Conservation (phyloP, 2,113 vertebrate genomes). For the Dendropsophus ebraccatus region DNA sequence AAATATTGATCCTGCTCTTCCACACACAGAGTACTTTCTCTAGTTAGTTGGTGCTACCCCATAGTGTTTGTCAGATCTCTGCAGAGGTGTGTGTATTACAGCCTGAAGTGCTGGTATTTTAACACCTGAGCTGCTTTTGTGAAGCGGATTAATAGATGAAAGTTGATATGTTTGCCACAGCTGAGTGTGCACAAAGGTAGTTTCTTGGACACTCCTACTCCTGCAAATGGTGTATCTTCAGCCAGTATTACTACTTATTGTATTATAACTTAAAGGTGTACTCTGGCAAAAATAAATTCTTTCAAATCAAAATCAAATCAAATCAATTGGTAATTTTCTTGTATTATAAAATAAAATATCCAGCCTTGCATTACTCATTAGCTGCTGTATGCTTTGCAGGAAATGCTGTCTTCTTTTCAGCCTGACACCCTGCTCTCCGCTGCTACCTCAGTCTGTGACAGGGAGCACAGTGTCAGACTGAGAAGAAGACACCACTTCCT, state of each 20-base stretch:
- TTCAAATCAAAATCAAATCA: no score
- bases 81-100: background rate
- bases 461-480: no score
- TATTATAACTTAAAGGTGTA: background rate
- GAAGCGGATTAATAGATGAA: constrained; percentile 2
- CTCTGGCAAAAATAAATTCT: no score
- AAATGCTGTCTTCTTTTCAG: no score
- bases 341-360: no score
- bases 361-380: no score
- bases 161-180: constrained; percentile 19
- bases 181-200: background rate
- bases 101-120: background rate
- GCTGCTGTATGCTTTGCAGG: no score
- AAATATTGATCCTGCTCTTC: background rate
- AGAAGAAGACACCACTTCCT: no score
- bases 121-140: constrained; percentile 32
- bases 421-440: no score
- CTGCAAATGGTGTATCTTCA: background rate
- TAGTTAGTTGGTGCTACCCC: background rate
- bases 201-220: background rate
- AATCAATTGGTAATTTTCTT: no score
- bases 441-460: no score
- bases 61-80: background rate
- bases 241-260: background rate
- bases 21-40: background rate